Percentiles rank a stretch among this genome's conserved stretches.
Conservation (phyloP, 2,888 invertebrate genomes). For the Microdon myrmicae region DNA sequence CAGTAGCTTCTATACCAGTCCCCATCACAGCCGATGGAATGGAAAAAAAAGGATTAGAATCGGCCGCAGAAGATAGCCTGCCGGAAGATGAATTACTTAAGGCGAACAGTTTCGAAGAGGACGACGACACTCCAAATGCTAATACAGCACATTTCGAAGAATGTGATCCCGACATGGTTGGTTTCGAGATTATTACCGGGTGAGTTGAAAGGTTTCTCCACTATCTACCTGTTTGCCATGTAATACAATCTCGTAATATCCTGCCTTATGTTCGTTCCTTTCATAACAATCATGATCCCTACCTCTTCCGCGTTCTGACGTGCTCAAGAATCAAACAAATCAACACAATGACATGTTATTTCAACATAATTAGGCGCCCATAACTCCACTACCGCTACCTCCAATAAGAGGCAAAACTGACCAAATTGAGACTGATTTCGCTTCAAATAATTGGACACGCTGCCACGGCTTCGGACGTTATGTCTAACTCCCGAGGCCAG, state of each 20-base stretch:
- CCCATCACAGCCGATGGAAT: constrained; percentile 27
- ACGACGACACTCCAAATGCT: constrained; percentile 54
- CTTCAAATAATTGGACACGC: constrained; percentile 37
- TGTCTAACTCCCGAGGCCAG: too few species aligned
- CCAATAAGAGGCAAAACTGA: too few species aligned
- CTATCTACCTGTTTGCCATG: not conserved
- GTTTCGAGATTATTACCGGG: constrained; percentile 92
- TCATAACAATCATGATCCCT: not conserved
- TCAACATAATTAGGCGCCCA: constrained; percentile 42
- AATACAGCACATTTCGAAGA: constrained; percentile 70
- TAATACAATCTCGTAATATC: not conserved
- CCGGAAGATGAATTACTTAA: constrained; percentile 56
- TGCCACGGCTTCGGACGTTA: too few species aligned
- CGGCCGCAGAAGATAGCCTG: constrained; percentile 33
- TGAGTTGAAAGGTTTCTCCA: constrained; percentile 61
- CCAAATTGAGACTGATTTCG: constrained; percentile 33
- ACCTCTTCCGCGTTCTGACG: not conserved
- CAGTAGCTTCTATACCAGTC: constrained; percentile 47
- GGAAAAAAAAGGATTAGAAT: constrained; percentile 40
- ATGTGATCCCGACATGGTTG: constrained; percentile 88
- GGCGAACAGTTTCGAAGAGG: constrained; percentile 54
- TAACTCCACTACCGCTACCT: too few species aligned
- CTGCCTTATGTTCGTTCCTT: not conserved
- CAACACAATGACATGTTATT: constrained; percentile 49
- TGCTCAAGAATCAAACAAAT: constrained; percentile 36